A percentile compares a stretch with the other conserved stretches of the same genome.
phyloP scores from a whole-genome alignment of 2,113 vertebrate species.

The Pardalotus punctatus region DNA sequence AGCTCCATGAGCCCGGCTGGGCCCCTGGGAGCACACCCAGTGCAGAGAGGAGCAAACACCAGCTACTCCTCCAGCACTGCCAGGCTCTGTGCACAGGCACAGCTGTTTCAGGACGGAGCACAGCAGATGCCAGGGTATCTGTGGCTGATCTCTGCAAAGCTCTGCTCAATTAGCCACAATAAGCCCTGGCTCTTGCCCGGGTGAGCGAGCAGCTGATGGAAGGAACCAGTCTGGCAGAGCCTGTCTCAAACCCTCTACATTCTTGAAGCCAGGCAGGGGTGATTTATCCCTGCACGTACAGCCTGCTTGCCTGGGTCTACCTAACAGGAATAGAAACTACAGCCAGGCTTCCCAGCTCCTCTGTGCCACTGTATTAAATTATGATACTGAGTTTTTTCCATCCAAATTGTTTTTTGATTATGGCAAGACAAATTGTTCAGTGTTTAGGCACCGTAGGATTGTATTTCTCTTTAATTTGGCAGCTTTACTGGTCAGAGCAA shows the following conservation, averaged over 20 bases:
- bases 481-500: background rate
- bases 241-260: background rate
- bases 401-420: fast-evolving
- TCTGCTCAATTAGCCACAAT: background rate
- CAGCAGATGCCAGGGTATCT: fast-evolving
- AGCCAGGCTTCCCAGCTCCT: background rate
- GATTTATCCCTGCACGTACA: fast-evolving
- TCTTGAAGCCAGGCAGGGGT: background rate
- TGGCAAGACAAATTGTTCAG: fast-evolving
- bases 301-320: background rate
- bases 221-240: fast-evolving
- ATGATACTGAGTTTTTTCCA: background rate
- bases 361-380: fast-evolving
- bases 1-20: background rate
- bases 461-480: background rate
- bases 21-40: background rate
- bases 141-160: background rate
- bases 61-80: fast-evolving
- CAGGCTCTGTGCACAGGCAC: fast-evolving
- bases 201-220: background rate
- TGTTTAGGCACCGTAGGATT: background rate
- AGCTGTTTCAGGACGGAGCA: fast-evolving
- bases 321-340: background rate
- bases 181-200: fast-evolving
- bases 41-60: background rate